A percentile compares a stretch with the other conserved stretches of the same genome.
Conservation (phyloP, 2,797 vertebrate species). For the Melanogrammus aeglefinus region DNA sequence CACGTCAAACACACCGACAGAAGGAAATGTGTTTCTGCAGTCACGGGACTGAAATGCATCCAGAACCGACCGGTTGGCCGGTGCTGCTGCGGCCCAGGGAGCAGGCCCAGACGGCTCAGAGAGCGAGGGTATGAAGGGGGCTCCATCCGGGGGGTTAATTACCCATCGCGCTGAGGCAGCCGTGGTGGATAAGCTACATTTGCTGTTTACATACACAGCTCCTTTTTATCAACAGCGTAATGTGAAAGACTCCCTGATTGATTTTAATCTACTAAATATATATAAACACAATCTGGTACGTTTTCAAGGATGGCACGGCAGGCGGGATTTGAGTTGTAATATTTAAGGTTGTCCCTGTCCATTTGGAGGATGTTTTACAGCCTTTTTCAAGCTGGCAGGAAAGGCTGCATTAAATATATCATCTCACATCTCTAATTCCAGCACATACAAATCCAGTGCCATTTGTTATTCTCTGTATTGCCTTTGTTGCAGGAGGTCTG, state of each 20-base stretch:
- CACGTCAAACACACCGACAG: constrained; percentile 28
- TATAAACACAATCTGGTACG: background rate
- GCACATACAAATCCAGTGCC: background rate
- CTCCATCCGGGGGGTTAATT: constrained; percentile 30
- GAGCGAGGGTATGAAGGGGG: constrained; percentile 46
- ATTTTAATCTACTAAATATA: background rate
- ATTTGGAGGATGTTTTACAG: background rate
- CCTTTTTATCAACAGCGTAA: no score
- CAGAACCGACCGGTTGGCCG: background rate
- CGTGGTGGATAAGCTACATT: no score
- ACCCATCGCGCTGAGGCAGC: background rate
- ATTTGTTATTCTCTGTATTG: background rate
- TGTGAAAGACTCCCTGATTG: background rate
- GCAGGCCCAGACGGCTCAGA: constrained; percentile 46
- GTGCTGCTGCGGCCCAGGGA: constrained; percentile 17
- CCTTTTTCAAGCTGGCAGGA: background rate
- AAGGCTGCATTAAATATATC: background rate
- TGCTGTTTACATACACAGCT: no score
- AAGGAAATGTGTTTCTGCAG: constrained; percentile 25
- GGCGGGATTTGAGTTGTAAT: background rate
- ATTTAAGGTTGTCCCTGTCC: background rate
- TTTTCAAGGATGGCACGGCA: background rate
- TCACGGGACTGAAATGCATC: constrained; percentile 33
- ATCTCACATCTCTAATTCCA: background rate
- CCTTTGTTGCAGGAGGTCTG: background rate